These are phyloP conservation scores for Delichon dasypus DNA, from an alignment of 2,797 vertebrate genomes.

Conservation along the genomic window DNA sequence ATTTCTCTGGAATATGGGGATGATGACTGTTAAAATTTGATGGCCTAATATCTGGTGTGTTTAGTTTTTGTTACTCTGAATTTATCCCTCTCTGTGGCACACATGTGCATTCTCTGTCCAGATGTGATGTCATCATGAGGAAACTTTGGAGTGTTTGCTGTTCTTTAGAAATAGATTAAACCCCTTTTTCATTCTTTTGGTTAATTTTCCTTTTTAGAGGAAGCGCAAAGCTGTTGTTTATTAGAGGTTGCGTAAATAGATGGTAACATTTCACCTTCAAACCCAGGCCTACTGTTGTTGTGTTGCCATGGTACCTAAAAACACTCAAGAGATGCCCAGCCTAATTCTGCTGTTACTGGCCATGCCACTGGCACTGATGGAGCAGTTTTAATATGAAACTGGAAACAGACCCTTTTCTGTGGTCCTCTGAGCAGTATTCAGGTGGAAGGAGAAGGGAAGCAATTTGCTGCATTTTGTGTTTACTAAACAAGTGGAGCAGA, in stretches of 20 bases:
- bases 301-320: not conserved
- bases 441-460: not conserved
- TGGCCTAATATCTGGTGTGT: not conserved
- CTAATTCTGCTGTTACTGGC: not conserved
- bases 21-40: not conserved
- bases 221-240: not conserved
- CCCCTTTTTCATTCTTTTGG: not conserved
- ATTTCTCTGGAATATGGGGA: not conserved
- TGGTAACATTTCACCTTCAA: not conserved
- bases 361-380: not conserved
- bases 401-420: not conserved
- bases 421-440: not conserved
- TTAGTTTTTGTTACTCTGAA: not conserved
- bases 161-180: not conserved
- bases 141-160: not conserved
- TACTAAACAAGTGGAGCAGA: slow-evolving; percentile 26
- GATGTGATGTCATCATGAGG: rapidly evolving
- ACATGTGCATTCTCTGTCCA: rapidly evolving
- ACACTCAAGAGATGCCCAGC: not conserved
- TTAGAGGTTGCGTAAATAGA: not conserved
- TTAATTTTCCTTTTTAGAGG: not conserved
- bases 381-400: slow-evolving; percentile 4
- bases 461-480: slow-evolving; percentile 14
- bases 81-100: not conserved
- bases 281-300: not conserved